A percentile compares a stretch with the other conserved stretches of the same genome.
These are phyloP conservation scores for human DNA, from an alignment of 2,113 vertebrate species.

Conservation along the genomic window DNA sequence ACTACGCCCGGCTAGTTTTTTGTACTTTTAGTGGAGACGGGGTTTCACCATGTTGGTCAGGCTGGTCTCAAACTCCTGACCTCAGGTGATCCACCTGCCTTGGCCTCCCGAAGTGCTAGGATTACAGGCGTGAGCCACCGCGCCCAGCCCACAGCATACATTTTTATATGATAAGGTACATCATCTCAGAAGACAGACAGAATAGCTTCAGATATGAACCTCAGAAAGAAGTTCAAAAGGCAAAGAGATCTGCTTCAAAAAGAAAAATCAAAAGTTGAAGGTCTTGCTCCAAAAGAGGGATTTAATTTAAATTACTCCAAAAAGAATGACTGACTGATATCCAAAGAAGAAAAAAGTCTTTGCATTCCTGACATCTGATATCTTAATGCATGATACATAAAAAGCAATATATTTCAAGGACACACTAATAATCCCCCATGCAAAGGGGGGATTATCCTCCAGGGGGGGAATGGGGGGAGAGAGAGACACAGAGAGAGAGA, in stretches of 20 bases:
- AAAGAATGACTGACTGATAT: not conserved
- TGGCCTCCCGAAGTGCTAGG: too few species aligned
- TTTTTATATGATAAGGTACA: not conserved
- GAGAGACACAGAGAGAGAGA: too few species aligned
- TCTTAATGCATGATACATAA: not conserved
- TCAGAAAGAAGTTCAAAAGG: constrained; percentile 30
- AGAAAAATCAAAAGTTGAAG: not conserved
- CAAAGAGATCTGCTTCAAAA: not conserved
- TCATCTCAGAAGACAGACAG: not conserved
- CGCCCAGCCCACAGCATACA: too few species aligned
- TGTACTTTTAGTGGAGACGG: too few species aligned
- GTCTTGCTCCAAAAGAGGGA: not conserved
- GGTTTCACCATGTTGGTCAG: too few species aligned
- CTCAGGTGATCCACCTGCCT: too few species aligned
- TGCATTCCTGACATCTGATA: not conserved
- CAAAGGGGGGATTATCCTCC: not conserved
- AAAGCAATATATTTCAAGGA: not conserved
- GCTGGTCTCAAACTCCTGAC: too few species aligned
- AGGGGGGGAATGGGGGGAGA: too few species aligned
- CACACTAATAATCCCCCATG: not conserved
- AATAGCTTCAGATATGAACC: not conserved
- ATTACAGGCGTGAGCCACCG: too few species aligned
- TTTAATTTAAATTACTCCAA: not conserved
- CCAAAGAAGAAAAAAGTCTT: not conserved
- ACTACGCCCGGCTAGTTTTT: too few species aligned